A percentile compares a stretch with the other conserved stretches of the same genome.
phyloP scores from a whole-genome alignment of 2,888 invertebrate species.

The Dendrolimus houi region DNA sequence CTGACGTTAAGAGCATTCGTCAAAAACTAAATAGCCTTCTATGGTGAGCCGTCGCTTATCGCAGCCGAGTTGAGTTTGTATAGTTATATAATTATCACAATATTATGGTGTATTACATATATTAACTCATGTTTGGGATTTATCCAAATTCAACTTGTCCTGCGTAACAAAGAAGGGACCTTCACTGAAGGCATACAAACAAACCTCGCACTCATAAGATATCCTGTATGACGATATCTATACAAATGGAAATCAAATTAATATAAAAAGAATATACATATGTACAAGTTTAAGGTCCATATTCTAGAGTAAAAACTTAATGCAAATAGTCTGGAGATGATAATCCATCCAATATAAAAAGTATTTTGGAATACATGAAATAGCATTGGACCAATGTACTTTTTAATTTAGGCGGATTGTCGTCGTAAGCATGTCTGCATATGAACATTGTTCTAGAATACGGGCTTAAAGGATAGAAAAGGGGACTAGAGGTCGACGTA shows the following conservation, averaged over 20 bases:
- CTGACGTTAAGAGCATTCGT: neutral
- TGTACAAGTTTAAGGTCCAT: slow-evolving; percentile 27
- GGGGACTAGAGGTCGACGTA: slow-evolving; percentile 69
- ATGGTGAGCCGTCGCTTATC: neutral
- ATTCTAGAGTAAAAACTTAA: too few species aligned
- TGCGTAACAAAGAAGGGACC: slow-evolving; percentile 19
- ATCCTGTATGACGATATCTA: slow-evolving; percentile 50
- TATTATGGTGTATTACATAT: slow-evolving; percentile 12
- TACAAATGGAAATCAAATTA: slow-evolving; percentile 50
- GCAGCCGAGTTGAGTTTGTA: neutral
- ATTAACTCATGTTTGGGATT: neutral
- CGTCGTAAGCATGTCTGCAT: too few species aligned
- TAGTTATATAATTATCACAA: slow-evolving; percentile 43
- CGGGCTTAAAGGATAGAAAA: slow-evolving; percentile 9
- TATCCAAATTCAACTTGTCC: neutral
- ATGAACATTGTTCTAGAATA: slow-evolving; percentile 13
- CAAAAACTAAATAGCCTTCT: neutral
- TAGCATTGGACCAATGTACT: too few species aligned
- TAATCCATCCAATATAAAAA: too few species aligned
- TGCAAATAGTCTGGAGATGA: too few species aligned
- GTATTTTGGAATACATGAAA: too few species aligned
- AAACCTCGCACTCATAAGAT: slow-evolving; percentile 60
- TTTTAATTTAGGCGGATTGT: too few species aligned
- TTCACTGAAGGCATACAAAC: slow-evolving; percentile 69
- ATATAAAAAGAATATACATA: slow-evolving; percentile 36